These are phyloP conservation scores for Neostethus bicornis DNA, from an alignment of 2,797 vertebrate species.

Conservation along the genomic window DNA sequence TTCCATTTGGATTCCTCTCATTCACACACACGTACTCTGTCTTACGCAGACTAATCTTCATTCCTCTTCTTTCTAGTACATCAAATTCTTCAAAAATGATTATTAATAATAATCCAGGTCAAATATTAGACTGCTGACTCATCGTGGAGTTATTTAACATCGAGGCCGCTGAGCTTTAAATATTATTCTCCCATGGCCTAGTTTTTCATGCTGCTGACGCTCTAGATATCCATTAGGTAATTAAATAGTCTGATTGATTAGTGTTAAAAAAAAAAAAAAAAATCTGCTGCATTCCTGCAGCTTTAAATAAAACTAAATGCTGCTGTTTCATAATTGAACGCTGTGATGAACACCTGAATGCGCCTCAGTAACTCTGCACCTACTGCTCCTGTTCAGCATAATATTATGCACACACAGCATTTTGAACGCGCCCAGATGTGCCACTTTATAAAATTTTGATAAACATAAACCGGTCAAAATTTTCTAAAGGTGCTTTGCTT, in stretches of 20 bases:
- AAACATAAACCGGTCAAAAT: not conserved
- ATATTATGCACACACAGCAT: slow-evolving; percentile 28
- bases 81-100: too few species aligned
- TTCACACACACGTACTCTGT: too few species aligned
- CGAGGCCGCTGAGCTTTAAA: not conserved
- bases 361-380: slow-evolving; percentile 29
- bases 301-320: slow-evolving; percentile 15
- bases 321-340: slow-evolving; percentile 49
- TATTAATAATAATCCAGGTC: not conserved
- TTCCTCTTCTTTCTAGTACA: too few species aligned
- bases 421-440: slow-evolving; percentile 4
- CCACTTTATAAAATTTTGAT: slow-evolving; percentile 22
- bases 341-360: slow-evolving; percentile 15
- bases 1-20: too few species aligned
- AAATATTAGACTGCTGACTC: not conserved
- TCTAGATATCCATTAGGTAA: not conserved
- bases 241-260: slow-evolving; percentile 3
- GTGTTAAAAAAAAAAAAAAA: not conserved
- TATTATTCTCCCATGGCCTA: not conserved
- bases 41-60: too few species aligned
- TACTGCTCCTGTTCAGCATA: slow-evolving; percentile 8
- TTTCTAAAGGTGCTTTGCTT: not conserved
- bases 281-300: slow-evolving; percentile 9
- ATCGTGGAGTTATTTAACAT: not conserved
- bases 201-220: not conserved